Percentiles rank a stretch among this genome's conserved stretches.
These are phyloP conservation scores for Ruditapes philippinarum DNA, from an alignment of 1,140 invertebrate genomes.

Conservation along the genomic window DNA sequence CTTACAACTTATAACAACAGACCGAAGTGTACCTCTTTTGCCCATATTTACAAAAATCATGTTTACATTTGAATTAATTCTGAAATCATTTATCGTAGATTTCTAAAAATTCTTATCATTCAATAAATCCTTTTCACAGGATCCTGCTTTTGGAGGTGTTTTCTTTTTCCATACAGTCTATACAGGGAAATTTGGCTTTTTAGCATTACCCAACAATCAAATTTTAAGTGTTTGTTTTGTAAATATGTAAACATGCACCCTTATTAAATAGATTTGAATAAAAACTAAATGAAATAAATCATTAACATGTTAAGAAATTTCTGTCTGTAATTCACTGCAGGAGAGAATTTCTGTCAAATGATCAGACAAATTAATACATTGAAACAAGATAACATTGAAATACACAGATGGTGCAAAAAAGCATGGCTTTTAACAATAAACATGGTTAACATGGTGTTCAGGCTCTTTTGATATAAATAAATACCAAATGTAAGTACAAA, in stretches of 20 bases:
- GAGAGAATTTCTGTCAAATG: slow-evolving; percentile 2
- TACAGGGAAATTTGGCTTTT: background rate
- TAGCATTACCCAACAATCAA: background rate
- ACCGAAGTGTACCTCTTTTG: background rate
- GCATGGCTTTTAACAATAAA: background rate
- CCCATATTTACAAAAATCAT: background rate
- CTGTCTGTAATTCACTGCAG: background rate
- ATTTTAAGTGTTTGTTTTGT: slow-evolving; percentile 21
- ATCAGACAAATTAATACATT: background rate
- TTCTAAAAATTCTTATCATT: background rate
- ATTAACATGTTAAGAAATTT: slow-evolving; percentile 9
- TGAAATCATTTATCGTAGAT: background rate
- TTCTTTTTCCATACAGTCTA: background rate
- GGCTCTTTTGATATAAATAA: too few species aligned
- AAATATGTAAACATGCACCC: slow-evolving; percentile 15
- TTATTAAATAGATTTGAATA: background rate
- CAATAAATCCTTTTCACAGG: slow-evolving; percentile 11
- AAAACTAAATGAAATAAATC: slow-evolving; percentile 13
- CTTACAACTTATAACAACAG: background rate
- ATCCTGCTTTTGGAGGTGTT: background rate
- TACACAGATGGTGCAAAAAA: background rate
- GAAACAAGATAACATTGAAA: background rate
- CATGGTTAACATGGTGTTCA: background rate
- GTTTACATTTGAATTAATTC: slow-evolving; percentile 6
- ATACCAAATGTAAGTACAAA: too few species aligned